phyloP scores from a whole-genome alignment of 1,140 invertebrate genomes.

The Drosophila dunni region DNA sequence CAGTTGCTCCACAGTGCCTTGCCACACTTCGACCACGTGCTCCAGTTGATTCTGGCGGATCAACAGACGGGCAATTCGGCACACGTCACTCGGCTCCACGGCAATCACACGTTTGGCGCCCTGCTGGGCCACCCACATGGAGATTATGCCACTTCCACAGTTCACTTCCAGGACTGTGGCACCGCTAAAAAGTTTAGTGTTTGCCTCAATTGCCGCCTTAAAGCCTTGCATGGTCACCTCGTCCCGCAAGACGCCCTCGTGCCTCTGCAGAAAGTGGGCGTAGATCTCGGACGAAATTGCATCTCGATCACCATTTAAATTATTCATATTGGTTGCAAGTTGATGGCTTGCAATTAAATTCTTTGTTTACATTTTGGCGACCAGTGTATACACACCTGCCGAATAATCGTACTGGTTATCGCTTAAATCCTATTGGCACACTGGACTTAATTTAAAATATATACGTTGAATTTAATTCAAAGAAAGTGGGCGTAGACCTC shows the following conservation, averaged over 20 bases:
- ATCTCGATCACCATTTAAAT: background rate
- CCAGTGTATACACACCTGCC: too few relatives aligned
- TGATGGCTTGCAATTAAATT: background rate
- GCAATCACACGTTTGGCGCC: slow-evolving; percentile 38
- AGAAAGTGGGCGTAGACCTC: background rate
- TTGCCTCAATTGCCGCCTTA: slow-evolving; percentile 30
- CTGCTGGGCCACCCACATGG: slow-evolving; percentile 34
- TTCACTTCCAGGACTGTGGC: slow-evolving; percentile 44
- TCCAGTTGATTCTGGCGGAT: slow-evolving; percentile 30
- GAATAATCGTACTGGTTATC: too few relatives aligned
- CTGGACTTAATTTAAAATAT: too few relatives aligned
- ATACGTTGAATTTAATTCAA: too few relatives aligned
- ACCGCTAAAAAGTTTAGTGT: slow-evolving; percentile 20
- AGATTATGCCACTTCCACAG: slow-evolving; percentile 41
- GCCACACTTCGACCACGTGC: slow-evolving; percentile 33
- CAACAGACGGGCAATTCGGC: slow-evolving; percentile 39
- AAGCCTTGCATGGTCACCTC: slow-evolving; percentile 32
- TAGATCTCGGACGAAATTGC: slow-evolving; percentile 19
- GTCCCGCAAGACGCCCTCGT: slow-evolving; percentile 30
- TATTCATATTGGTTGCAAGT: too few relatives aligned
- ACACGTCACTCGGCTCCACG: slow-evolving; percentile 26
- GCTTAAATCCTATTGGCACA: too few relatives aligned
- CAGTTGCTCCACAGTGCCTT: slow-evolving; percentile 29
- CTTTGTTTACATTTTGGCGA: background rate
- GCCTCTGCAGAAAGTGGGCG: slow-evolving; percentile 22